A percentile compares a stretch with the other conserved stretches of the same genome.
These are phyloP conservation scores for Morpho deidamia DNA, from an alignment of 2,888 invertebrate species.

Conservation along the genomic window DNA sequence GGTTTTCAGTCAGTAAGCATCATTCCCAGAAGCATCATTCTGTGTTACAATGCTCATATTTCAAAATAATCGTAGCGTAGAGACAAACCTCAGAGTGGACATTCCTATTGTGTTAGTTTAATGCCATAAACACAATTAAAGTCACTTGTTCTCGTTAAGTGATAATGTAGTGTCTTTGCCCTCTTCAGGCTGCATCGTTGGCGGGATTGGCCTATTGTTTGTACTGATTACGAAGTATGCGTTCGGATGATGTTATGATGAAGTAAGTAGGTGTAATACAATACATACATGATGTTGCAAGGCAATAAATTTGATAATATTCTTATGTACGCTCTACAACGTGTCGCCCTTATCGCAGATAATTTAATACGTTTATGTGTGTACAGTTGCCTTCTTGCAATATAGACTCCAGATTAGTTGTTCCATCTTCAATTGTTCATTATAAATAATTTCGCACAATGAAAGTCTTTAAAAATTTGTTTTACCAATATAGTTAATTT, in stretches of 20 bases:
- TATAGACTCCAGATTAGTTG: too few relatives aligned
- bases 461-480: too few relatives aligned
- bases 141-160: constrained; percentile 71
- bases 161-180: constrained; percentile 69
- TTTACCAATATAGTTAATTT: too few relatives aligned
- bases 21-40: too few relatives aligned
- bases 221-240: constrained; percentile 13
- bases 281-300: neutral
- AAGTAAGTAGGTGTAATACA: neutral
- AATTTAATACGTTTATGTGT: too few relatives aligned
- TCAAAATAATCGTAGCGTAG: constrained; percentile 36
- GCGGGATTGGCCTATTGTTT: constrained; percentile 38
- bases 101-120: constrained; percentile 61
- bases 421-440: too few relatives aligned
- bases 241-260: neutral
- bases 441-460: too few relatives aligned
- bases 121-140: constrained; percentile 73
- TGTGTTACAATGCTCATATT: neutral
- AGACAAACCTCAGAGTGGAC: constrained; percentile 26
- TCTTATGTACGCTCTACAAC: too few relatives aligned
- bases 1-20: too few relatives aligned
- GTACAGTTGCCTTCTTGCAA: too few relatives aligned
- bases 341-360: too few relatives aligned
- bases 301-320: too few relatives aligned
- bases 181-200: constrained; percentile 32